A percentile compares a stretch with the other conserved stretches of the same genome.
Conservation (phyloP, 2,113 vertebrate species). For the Thryonomys swinderianus region DNA sequence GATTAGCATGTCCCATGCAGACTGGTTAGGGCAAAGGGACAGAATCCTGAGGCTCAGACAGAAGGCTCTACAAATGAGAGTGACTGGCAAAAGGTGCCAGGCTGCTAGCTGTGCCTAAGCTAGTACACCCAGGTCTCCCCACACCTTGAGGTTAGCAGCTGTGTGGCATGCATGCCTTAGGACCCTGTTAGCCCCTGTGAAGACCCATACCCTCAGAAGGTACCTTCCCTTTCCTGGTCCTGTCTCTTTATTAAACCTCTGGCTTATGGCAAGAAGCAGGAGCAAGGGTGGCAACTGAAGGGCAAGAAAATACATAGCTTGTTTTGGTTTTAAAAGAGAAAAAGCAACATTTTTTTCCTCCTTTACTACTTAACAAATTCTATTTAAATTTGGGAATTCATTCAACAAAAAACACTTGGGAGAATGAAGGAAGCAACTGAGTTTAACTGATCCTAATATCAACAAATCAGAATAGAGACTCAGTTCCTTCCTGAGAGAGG, state of each 20-base stretch:
- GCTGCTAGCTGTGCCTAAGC: background rate
- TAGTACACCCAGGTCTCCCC: background rate
- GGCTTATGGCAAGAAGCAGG: background rate
- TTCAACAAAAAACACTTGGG: conserved; percentile 20
- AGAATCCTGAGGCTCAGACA: background rate
- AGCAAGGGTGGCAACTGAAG: background rate
- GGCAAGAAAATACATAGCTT: background rate
- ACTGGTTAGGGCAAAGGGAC: background rate
- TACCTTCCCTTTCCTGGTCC: background rate
- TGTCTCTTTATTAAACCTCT: background rate
- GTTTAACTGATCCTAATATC: background rate
- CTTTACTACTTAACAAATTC: background rate
- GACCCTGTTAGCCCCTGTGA: background rate
- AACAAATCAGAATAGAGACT: background rate
- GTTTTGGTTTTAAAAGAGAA: background rate
- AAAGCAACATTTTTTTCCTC: background rate
- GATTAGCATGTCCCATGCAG: background rate
- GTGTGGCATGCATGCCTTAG: background rate
- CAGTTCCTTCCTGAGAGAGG: background rate
- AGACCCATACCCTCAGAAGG: background rate
- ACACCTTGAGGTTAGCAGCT: background rate
- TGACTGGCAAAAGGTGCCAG: background rate
- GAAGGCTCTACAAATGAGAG: background rate
- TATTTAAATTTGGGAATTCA: background rate
- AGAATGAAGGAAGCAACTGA: background rate